A percentile compares a stretch with the other conserved stretches of the same genome.
Evolutionary conservation across 2,797 vertebrate species (phyloP).

Genomic region (Lutjanus campechanus): DNA sequence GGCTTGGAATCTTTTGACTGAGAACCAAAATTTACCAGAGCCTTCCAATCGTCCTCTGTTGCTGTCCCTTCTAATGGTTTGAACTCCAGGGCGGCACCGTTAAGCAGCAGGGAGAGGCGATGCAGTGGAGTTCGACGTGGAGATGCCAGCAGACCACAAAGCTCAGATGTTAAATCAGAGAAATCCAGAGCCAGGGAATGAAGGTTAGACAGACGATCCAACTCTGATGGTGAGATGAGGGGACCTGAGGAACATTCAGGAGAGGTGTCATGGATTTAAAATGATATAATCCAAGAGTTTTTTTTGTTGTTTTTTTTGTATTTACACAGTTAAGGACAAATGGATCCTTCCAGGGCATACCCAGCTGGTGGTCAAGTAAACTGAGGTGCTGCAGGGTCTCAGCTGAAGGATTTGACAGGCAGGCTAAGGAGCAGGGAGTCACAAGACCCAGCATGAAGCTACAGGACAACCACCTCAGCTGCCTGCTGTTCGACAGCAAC

Average conservation of each 20-base stretch:
- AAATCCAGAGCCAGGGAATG: constrained; percentile 96
- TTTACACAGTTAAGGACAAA: not conserved
- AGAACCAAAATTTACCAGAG: constrained; percentile 81
- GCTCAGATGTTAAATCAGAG: constrained; percentile 95
- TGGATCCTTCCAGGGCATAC: constrained; percentile 40
- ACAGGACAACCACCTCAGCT: constrained; percentile 95
- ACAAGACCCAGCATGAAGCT: constrained; percentile 97
- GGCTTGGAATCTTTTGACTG: not conserved
- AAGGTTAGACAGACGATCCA: constrained; percentile 93
- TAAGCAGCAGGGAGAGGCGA: constrained; percentile 96
- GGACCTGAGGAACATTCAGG: constrained; percentile 75
- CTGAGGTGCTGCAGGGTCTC: constrained; percentile 96
- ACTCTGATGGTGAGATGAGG: constrained; percentile 91
- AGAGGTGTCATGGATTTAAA: not conserved
- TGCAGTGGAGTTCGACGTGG: constrained; percentile 92
- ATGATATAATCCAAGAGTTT: not conserved
- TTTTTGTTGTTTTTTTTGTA: not conserved
- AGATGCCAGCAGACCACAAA: constrained; percentile 93
- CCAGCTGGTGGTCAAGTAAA: constrained; percentile 94
- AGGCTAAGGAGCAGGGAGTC: constrained; percentile 93
- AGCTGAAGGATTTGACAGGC: constrained; percentile 93
- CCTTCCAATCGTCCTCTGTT: constrained; percentile 96
- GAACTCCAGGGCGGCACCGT: constrained; percentile 92
- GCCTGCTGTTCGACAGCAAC: constrained; percentile 94
- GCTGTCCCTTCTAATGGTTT: constrained; percentile 93